Evolutionary conservation across 2,888 invertebrate genomes (phyloP).

Genomic region (Polydesmus complanatus): DNA sequence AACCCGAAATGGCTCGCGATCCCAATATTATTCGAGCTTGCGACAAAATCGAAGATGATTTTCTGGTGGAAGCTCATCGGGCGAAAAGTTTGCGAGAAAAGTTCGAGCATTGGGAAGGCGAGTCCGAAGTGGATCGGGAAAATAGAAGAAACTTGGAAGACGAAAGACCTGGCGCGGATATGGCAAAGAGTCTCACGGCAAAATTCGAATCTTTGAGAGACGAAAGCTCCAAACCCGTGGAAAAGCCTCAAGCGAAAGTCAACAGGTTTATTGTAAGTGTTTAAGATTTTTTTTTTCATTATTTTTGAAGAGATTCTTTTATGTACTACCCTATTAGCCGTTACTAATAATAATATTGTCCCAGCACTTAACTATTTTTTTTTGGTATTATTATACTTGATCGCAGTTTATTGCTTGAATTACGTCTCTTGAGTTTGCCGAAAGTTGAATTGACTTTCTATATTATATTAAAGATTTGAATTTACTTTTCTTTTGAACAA

Average conservation of each 20-base stretch:
- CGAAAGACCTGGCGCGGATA: constrained; percentile 44
- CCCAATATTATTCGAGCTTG: constrained; percentile 38
- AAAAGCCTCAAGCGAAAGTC: constrained; percentile 48
- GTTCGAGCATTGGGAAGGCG: constrained; percentile 68
- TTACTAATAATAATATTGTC: too few relatives aligned
- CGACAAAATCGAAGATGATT: constrained; percentile 49
- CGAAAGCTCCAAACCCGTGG: constrained; percentile 34
- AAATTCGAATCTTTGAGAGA: constrained; percentile 72
- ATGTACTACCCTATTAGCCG: too few relatives aligned
- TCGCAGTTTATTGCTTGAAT: too few relatives aligned
- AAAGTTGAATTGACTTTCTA: too few relatives aligned
- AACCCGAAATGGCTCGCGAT: constrained; percentile 23
- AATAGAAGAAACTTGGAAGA: constrained; percentile 24
- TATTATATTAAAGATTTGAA: too few relatives aligned
- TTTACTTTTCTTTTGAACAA: too few relatives aligned
- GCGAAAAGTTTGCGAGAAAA: constrained; percentile 72
- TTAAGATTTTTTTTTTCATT: neutral
- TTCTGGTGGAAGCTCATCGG: constrained; percentile 54
- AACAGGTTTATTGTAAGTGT: constrained; percentile 81
- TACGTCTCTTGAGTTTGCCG: too few relatives aligned
- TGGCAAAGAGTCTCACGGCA: constrained; percentile 65
- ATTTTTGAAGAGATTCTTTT: too few relatives aligned
- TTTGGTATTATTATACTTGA: too few relatives aligned
- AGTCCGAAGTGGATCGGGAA: constrained; percentile 22
- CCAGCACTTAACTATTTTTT: too few relatives aligned